Evolutionary conservation across 37 sponge, comb jelly and placozoan species (phyloP), one percentile per base, ranked within the genome.

Genomic region (Ephydatia muelleri): DNA sequence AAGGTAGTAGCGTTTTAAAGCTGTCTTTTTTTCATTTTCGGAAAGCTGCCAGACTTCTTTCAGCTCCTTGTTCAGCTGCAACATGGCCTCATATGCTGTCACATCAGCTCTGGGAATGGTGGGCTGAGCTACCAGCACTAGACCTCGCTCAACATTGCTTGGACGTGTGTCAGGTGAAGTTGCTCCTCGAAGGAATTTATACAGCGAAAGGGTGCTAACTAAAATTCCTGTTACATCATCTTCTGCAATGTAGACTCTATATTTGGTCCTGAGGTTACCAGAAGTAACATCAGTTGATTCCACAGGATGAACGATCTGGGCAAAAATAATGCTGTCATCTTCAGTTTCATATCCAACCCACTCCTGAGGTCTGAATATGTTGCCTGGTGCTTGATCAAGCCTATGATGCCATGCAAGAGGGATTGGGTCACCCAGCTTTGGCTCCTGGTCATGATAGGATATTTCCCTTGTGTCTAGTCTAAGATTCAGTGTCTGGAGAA

Each of bases 281-380:
- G 27, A 8, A 25, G 14, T 64, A 11, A 13, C 28, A 38, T 57
- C 67, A n/a, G 21, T 36, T 30, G 40, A 49, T 36, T 37, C n/a
- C 11, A 79, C 83, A 31, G 57, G 75, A 66, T 88, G 35, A 1
- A 86, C 19, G 3, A 91, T 29, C 32, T 76, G 70, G n/a, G 87
- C 91, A 80, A 75, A 87, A 38, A 91, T 35, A 47, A 82, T 72
- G 48, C 35, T 26, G 34, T 47, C 25, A 39, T 78, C 65, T 79
- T 27, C 3, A 21, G 57, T 29, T 83, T 83, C 81, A 72, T 80
- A 91, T 33, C 82, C 91, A 27, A 91, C 83, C 75, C 74, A 77
- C 40, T 91, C 91, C 35, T 79, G 39, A 36, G 86, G 82, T 12
- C 82, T 40, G 38, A 87, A 91, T 13, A 83, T 77, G 80, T 86